Evolutionary conservation across 2,113 vertebrate species (phyloP), one percentile per base, ranked within the genome.

Genomic region (Coryphaenoides rupestris): DNA sequence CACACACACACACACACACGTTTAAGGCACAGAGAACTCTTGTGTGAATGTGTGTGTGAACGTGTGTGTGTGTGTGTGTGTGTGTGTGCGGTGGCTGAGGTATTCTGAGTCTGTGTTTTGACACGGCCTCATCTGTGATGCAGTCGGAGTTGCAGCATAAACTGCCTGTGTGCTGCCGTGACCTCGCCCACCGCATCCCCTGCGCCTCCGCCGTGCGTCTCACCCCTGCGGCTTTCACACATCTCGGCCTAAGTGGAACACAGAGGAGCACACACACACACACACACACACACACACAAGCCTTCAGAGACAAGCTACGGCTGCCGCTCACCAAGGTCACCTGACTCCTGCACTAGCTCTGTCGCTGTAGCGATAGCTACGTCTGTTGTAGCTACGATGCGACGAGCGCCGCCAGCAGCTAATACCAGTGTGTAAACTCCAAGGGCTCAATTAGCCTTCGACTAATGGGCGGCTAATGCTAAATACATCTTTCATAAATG

Each of bases 161-260:
- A 78, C 77, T 84, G 82, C 74, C 70, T 86, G 69, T 79, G 83
- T 63, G 80, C 79, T 63, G 9, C 68, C 76, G 72, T 87, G 87
- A 86, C 90, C 88, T 89, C 75, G 67, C 73, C 77, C 80, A 77
- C 85, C 82, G 83, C 90, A 87, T 90, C 90, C 89, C 68, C 77
- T 55, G 15, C 52, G 24, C 21, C n/a, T 28, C 16, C 10, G 57
- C 17, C 24, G 12, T 2, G 50, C 71, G 76, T 73, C 55, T 80
- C 75, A 85, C 83, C 82, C 84, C 63, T 69, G 82, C 54, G 82
- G 86, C 67, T 83, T n/a, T 71, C 74, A 85, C 66, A 75, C 83
- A n/a, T 78, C 68, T 22, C 70, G 76, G 79, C 72, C 73, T 87
- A 86, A 88, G 79, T 84, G 79, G 80, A 88, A 83, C 88, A 78